phyloP scores from a whole-genome alignment of 2,888 invertebrate species.

The Boloria selene region DNA sequence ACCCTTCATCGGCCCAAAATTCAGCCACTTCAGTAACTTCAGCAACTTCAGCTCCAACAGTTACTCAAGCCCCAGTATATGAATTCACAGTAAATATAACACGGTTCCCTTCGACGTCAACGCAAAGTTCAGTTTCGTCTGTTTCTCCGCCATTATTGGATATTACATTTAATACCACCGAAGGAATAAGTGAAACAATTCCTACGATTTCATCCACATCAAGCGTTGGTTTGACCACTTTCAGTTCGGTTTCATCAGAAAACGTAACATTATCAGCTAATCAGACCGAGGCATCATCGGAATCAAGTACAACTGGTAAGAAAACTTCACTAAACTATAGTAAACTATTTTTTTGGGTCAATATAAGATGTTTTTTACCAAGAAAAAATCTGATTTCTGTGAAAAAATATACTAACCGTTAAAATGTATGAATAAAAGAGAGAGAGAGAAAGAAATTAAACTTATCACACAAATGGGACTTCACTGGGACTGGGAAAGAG shows the following conservation, averaged over 20 bases:
- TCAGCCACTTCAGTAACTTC: slow-evolving; percentile 33
- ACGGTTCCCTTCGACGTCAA: slow-evolving; percentile 53
- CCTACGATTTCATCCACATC: slow-evolving; percentile 48
- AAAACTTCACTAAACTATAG: background rate
- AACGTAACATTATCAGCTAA: slow-evolving; percentile 49
- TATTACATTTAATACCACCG: background rate
- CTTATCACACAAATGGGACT: too few species aligned
- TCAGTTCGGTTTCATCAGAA: slow-evolving; percentile 40
- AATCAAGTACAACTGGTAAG: slow-evolving; percentile 9
- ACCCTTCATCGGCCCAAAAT: slow-evolving; percentile 25
- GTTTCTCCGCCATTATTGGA: background rate
- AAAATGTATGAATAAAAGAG: too few species aligned
- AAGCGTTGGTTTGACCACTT: slow-evolving; percentile 44
- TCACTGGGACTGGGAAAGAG: too few species aligned
- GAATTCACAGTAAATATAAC: slow-evolving; percentile 72
- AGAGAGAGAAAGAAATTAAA: too few species aligned
- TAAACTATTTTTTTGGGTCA: too few species aligned
- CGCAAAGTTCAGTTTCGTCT: slow-evolving; percentile 51
- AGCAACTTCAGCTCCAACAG: slow-evolving; percentile 33
- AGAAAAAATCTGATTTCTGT: too few species aligned
- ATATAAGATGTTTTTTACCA: too few species aligned
- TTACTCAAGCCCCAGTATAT: slow-evolving; percentile 46
- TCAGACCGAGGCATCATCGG: slow-evolving; percentile 41
- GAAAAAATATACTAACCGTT: too few species aligned
- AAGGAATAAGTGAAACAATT: background rate